phyloP scores from a whole-genome alignment of 2,113 vertebrate species.

The Scartelaos histophorus region DNA sequence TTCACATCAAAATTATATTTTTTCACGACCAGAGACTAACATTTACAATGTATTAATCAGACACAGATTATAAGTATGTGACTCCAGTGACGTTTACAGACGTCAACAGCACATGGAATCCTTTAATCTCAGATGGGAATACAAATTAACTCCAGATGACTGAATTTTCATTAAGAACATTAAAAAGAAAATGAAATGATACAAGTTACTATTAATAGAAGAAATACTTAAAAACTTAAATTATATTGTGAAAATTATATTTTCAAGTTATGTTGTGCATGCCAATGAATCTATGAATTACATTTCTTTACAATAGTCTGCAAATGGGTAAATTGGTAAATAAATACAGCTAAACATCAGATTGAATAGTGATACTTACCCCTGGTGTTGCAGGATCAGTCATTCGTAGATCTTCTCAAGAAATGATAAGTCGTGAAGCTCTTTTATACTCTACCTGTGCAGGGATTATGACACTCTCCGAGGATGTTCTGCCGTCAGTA shows the following conservation, averaged over 20 bases:
- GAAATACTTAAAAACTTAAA: not conserved
- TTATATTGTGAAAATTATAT: not conserved
- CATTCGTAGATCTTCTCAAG: slow-evolving; percentile 6
- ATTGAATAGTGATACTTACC: slow-evolving; percentile 36
- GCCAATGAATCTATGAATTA: not conserved
- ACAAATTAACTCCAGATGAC: slow-evolving; percentile 15
- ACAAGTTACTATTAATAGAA: not conserved
- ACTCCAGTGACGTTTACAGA: not conserved
- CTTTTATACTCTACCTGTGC: slow-evolving; percentile 52
- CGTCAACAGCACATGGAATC: not conserved
- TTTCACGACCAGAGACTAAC: not conserved
- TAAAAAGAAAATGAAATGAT: not conserved
- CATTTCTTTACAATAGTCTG: not conserved
- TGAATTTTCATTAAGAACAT: not conserved
- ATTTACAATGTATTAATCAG: not conserved
- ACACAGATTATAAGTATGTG: not conserved
- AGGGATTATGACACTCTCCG: slow-evolving; percentile 48
- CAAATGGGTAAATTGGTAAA: no score
- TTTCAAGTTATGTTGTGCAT: no score
- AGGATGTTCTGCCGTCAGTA: slow-evolving; percentile 29
- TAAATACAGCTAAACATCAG: not conserved
- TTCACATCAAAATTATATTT: not conserved
- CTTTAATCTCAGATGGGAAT: slow-evolving; percentile 26
- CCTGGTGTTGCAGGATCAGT: not conserved
- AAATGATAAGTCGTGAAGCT: not conserved